A percentile compares a stretch with the other conserved stretches of the same genome.
phyloP scores from a whole-genome alignment of 2,888 invertebrate genomes.

The Hirtodrosophila duncani region DNA sequence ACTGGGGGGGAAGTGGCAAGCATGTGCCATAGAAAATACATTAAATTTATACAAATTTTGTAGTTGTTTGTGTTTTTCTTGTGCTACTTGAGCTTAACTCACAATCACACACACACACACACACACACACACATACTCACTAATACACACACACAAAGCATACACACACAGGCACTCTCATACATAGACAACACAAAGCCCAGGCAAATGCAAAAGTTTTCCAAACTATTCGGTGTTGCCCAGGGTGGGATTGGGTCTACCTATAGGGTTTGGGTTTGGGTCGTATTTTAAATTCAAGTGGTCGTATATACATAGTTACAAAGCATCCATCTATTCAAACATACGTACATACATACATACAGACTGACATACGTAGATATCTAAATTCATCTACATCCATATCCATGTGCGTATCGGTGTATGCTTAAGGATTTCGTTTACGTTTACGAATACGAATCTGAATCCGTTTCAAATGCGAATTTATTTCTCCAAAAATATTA shows the following conservation, averaged over 20 bases:
- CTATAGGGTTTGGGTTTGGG: neutral
- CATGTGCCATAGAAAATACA: conserved; percentile 75
- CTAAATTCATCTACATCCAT: conserved; percentile 26
- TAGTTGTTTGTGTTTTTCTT: conserved; percentile 38
- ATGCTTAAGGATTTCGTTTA: conserved; percentile 75
- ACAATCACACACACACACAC: conserved; percentile 27
- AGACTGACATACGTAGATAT: conserved; percentile 13
- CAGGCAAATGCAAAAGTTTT: conserved; percentile 67
- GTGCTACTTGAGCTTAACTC: conserved; percentile 66
- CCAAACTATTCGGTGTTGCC: conserved; percentile 59
- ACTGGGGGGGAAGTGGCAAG: conserved; percentile 43
- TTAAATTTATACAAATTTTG: conserved; percentile 72
- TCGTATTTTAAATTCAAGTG: conserved; percentile 76
- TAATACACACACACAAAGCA: conserved; percentile 7
- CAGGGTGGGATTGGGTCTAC: conserved; percentile 29
- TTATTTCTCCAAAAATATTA: conserved; percentile 76
- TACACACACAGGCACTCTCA: conserved; percentile 1
- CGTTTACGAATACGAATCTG: conserved; percentile 53
- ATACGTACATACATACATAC: conserved; percentile 24
- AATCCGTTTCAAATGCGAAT: conserved; percentile 77
- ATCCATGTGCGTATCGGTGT: conserved; percentile 40
- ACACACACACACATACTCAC: conserved; percentile 17
- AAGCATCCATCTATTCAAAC: conserved; percentile 31
- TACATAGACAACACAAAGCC: conserved; percentile 32
- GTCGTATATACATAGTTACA: conserved; percentile 47